These are phyloP conservation scores for Sialia sialis DNA, from an alignment of 2,113 vertebrate genomes.

Conservation along the genomic window DNA sequence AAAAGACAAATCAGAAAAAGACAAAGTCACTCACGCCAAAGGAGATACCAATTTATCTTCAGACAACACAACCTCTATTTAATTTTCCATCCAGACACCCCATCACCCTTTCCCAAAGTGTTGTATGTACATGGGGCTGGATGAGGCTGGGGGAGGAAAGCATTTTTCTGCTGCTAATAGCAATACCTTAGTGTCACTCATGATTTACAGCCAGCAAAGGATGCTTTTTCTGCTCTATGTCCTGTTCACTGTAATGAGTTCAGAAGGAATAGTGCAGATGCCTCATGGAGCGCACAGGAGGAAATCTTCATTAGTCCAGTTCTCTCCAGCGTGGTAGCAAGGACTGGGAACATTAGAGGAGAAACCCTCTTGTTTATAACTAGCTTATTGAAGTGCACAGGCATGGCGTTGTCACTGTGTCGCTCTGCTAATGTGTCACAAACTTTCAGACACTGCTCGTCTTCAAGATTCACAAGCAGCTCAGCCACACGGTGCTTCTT, in stretches of 20 bases:
- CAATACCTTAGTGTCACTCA: conserved; percentile 38
- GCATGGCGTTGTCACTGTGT: not conserved
- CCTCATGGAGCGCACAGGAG: conserved; percentile 47
- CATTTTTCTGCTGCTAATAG: conserved; percentile 28
- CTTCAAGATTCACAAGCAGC: not conserved
- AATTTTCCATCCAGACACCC: conserved; percentile 47
- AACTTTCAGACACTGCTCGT: not conserved
- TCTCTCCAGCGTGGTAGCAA: conserved; percentile 28
- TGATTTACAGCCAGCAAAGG: conserved; percentile 36
- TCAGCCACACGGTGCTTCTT: not conserved
- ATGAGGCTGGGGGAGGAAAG: not conserved
- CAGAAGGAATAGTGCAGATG: not conserved
- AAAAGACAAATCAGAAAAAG: conserved; percentile 42
- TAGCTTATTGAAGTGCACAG: conserved; percentile 33
- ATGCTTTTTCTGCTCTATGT: conserved; percentile 17
- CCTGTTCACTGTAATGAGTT: conserved; percentile 31
- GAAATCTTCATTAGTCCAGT: conserved; percentile 46
- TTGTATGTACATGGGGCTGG: not conserved
- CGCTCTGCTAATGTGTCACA: not conserved
- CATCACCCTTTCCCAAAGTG: not conserved
- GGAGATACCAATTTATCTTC: conserved; percentile 47
- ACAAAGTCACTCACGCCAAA: not conserved
- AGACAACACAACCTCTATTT: conserved; percentile 42
- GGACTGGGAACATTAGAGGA: conserved; percentile 26
- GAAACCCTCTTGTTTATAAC: conserved; percentile 45